These are phyloP conservation scores for Limnodromus scolopaceus DNA, from an alignment of 2,797 vertebrate genomes.

Conservation along the genomic window DNA sequence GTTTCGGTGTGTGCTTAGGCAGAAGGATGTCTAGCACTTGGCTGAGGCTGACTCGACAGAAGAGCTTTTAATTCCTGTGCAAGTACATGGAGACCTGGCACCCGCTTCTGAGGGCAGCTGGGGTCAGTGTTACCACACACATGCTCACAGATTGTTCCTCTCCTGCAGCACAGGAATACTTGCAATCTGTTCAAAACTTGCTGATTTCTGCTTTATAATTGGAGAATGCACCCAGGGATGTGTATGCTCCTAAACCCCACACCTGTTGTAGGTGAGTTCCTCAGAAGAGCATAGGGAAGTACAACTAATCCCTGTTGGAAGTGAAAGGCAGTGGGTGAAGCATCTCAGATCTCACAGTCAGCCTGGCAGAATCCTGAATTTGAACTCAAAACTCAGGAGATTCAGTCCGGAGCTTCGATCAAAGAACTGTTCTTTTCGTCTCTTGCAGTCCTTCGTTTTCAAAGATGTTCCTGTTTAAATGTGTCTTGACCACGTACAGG, in stretches of 20 bases:
- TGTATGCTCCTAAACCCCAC: background rate
- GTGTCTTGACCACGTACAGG: background rate
- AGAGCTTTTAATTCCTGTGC: background rate
- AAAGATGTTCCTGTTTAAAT: background rate
- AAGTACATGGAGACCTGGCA: background rate
- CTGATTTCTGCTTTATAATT: background rate
- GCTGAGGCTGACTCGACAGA: background rate
- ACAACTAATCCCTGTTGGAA: background rate
- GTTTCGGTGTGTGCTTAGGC: background rate
- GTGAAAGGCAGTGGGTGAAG: background rate
- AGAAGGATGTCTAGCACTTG: background rate
- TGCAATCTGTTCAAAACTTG: background rate
- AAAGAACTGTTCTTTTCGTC: background rate
- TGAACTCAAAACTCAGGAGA: background rate
- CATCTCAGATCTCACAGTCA: background rate
- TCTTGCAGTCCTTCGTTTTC: background rate
- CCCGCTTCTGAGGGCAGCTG: background rate
- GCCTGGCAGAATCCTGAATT: background rate
- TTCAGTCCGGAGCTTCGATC: background rate
- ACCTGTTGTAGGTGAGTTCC: background rate
- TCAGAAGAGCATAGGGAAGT: background rate
- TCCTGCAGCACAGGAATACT: background rate
- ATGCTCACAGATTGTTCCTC: background rate
- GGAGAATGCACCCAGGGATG: background rate
- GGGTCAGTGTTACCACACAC: background rate